These are phyloP conservation scores for Tiliacea aurago DNA, from an alignment of 2,888 invertebrate species.

Conservation along the genomic window DNA sequence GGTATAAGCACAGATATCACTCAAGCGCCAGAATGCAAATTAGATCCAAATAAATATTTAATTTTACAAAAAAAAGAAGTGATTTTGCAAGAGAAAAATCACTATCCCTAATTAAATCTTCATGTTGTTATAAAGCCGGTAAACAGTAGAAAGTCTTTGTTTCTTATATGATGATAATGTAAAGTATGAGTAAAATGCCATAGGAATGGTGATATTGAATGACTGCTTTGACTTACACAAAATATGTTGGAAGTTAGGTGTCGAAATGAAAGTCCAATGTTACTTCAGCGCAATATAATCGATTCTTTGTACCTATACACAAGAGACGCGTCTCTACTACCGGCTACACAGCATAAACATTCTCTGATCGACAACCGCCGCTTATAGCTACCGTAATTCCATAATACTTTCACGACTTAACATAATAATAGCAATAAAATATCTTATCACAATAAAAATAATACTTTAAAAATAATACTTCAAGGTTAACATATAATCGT, in stretches of 20 bases:
- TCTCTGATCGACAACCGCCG: conserved; percentile 81
- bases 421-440: conserved; percentile 84
- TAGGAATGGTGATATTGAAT: neutral
- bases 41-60: neutral
- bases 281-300: conserved; percentile 88
- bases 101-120: neutral
- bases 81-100: neutral
- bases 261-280: conserved; percentile 67
- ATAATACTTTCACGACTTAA: conserved; percentile 86
- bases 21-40: neutral
- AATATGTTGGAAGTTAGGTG: conserved; percentile 17
- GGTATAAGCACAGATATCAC: neutral
- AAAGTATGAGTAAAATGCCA: too few species aligned
- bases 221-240: conserved; percentile 4
- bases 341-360: conserved; percentile 87
- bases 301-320: conserved; percentile 89
- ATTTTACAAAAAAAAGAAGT: too few species aligned
- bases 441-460: conserved; percentile 89
- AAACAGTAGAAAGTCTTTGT: neutral
- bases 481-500: conserved; percentile 86
- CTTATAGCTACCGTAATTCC: conserved; percentile 86
- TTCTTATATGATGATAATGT: neutral
- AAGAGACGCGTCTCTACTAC: conserved; percentile 82
- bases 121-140: neutral
- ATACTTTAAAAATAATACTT: conserved; percentile 89